A percentile compares a stretch with the other conserved stretches of the same genome.
Conservation (phyloP, 2,888 invertebrate genomes). For the Enoplolaimus lenunculus region DNA sequence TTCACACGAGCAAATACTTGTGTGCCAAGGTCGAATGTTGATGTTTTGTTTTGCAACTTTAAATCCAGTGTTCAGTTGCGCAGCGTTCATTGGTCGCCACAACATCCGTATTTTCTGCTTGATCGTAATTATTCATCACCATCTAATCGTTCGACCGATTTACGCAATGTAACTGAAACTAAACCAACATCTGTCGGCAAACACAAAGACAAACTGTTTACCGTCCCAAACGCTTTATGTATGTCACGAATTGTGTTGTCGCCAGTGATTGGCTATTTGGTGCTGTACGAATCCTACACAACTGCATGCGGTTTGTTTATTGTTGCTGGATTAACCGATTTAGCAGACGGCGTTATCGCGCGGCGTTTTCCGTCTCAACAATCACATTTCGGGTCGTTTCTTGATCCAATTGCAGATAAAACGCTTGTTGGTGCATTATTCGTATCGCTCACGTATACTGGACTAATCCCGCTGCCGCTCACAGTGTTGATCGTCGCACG, state of each 20-base stretch:
- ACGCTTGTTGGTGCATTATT: conserved; percentile 75
- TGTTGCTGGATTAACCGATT: conserved; percentile 74
- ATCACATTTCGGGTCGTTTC: conserved; percentile 77
- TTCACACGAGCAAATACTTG: no score
- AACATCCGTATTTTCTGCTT: no score
- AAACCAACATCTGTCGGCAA: no score
- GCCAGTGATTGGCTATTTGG: conserved; percentile 74
- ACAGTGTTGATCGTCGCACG: conserved; percentile 68
- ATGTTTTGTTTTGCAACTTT: no score
- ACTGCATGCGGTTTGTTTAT: conserved; percentile 66
- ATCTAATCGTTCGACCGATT: no score
- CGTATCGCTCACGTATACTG: conserved; percentile 66
- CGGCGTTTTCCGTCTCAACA: conserved; percentile 76
- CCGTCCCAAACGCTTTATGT: conserved; percentile 81
- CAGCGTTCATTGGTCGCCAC: no score
- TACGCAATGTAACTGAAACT: no score
- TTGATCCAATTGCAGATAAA: conserved; percentile 95
- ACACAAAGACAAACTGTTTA: conserved; percentile 86
- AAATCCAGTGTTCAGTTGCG: no score
- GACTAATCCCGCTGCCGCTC: conserved; percentile 59
- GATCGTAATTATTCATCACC: no score
- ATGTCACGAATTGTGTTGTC: conserved; percentile 66
- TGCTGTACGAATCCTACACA: conserved; percentile 61
- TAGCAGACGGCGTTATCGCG: conserved; percentile 91
- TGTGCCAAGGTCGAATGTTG: no score